Base-by-base conservation (phyloP, 1,140 invertebrate species). In the Radopholus similis region DNA sequence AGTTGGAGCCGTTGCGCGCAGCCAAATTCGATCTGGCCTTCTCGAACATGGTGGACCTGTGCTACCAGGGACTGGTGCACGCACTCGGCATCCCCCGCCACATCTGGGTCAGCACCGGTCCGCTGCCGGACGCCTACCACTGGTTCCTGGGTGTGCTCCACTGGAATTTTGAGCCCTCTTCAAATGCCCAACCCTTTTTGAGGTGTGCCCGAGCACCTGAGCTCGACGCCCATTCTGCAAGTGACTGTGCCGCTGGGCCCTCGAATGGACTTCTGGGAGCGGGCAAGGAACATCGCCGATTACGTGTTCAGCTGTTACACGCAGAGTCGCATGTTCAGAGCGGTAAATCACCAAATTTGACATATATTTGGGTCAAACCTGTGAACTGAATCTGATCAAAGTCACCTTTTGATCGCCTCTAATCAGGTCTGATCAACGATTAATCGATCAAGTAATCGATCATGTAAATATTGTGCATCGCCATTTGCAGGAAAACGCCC, bases 21-120 rank as follows among this genome's bases (percentile, higher is more conserved):
- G 28, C 65, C 9, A 49, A 77, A 8, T 75, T 78, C 42, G 75
- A 75, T 47, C 51, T 77, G 13, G 71, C 63, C 0, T 47, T 77
- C 55, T 58, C 49, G 11, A 59, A 75, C 44, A 47, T 55, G n/a
- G 54, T 64, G 26, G 75, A 75, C 37, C 53, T 75, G n/a, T 75
- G 73, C 44, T 49, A 54, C 47, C 30, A 68, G 1, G 68, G 75
- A 11, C 23, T 75, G 18, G 34, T 54, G 9, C 76, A 73, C 44
- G 54, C 47, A 28, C 49, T 75, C 5, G 75, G 35, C n/a, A 65
- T 74, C 23, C 30, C 57, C 18, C 35, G 35, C 11, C 55, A 59
- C 21, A 62, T 72, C 21, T 74, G 44, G 74, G 58, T 65, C 23
- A 68, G 66, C 28, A 76, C 72, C 2, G 75, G 74, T 6, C 74